A percentile compares a stretch with the other conserved stretches of the same genome.
These are phyloP conservation scores for Bubo blakistoni DNA, from an alignment of 2,113 vertebrate genomes.

Conservation along the genomic window DNA sequence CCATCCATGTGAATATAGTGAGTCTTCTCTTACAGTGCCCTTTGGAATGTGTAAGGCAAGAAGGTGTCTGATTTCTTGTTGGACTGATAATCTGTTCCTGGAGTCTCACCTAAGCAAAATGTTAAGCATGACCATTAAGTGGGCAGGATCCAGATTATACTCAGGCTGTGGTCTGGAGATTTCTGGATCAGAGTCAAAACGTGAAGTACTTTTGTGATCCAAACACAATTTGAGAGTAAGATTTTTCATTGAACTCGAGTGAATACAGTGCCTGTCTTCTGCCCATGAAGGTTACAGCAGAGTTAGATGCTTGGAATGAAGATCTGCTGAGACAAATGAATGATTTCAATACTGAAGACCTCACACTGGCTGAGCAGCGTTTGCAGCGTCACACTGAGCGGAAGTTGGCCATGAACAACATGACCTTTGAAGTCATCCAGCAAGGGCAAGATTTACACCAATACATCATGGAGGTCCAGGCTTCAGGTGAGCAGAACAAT, in stretches of 20 bases:
- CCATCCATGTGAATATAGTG: not conserved
- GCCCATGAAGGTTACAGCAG: conserved; percentile 86
- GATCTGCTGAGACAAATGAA: conserved; percentile 92
- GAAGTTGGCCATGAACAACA: conserved; percentile 95
- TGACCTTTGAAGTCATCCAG: conserved; percentile 98
- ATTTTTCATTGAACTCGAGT: not conserved
- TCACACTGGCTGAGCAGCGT: conserved; percentile 89
- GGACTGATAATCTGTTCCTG: not conserved
- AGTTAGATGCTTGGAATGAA: conserved; percentile 95
- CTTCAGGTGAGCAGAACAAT: conserved; percentile 82
- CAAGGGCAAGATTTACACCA: conserved; percentile 98
- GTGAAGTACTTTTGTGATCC: not conserved
- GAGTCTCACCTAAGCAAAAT: not conserved
- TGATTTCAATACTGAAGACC: conserved; percentile 91
- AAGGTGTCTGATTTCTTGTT: not conserved
- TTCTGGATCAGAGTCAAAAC: not conserved
- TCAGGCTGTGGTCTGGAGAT: not conserved
- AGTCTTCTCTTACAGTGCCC: not conserved
- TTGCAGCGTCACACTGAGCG: conserved; percentile 92
- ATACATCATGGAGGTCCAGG: conserved; percentile 98
- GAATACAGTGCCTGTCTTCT: not conserved
- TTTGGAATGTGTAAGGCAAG: not conserved
- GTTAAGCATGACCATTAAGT: not conserved
- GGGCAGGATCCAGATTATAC: not conserved
- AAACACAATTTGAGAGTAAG: not conserved